Base-by-base conservation (phyloP, 1,140 invertebrate species). In the Cheumatopsyche charites region DNA sequence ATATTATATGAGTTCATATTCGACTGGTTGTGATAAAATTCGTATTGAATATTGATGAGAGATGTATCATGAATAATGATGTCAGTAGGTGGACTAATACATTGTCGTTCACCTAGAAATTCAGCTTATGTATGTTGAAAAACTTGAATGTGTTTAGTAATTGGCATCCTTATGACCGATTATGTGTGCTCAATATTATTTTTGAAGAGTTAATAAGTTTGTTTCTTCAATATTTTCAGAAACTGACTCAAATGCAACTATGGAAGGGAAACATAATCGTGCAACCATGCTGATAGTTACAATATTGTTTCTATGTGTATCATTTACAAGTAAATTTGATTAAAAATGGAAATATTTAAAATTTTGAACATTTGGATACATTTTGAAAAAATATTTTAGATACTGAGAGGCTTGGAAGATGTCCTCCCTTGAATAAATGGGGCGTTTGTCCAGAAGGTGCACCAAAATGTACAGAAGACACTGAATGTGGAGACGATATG, bases 401-500 rank as follows among this genome's bases (percentile, higher is more conserved):
- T 41, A 43, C 58, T 1, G 70, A 67, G 36, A 73, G 68, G 29
- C 71, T 67, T 49, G 75, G 75, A 45, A 65, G 72, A 25, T 76
- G 75, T 70, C 75, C 75, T n/a, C 73, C 75, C 15, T 69, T 76
- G 26, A 65, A 52, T n/a, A 73, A 74, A 58, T 76, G 75, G 75
- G 70, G 73, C 23, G 68, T 76, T 7, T 83, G 82, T 67, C 81
- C 82, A 12, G 79, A 78, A 26, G 78, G 77, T 61, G 80, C 80
- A 6, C 72, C 78, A 71, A 70, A 73, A 3, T 83, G 82, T 73
- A 67, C 75, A 5, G 78, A 79, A 17, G 80, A 82, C 68, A 74
- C 77, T 26, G 81, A 83, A 66, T 83, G 82, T 67, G 75, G 78
- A 15, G 71, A 73, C n/a, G 80, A 81, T 71, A 76, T 80, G 61